Evolutionary conservation across 2,888 invertebrate species (phyloP).

Genomic region (Spialia ferax): DNA sequence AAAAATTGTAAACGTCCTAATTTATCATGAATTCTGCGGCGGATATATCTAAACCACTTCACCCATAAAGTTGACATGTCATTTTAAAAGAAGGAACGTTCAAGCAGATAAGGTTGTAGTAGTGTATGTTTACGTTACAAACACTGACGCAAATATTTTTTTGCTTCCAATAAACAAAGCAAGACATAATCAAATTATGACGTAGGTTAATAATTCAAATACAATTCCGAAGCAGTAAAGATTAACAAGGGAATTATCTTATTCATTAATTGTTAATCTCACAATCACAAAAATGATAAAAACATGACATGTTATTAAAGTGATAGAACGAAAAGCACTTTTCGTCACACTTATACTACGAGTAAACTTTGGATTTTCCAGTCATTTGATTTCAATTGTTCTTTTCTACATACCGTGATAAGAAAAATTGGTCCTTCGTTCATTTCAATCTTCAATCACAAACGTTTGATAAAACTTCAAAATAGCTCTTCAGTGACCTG

Average conservation of each 20-base stretch:
- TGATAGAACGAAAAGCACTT: background rate
- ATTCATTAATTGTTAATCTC: background rate
- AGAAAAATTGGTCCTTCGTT: slow-evolving; percentile 27
- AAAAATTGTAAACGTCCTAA: no score
- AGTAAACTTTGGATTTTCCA: background rate
- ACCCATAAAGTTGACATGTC: no score
- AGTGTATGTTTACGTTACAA: no score
- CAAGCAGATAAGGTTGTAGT: no score
- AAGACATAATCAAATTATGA: background rate
- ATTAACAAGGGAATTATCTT: slow-evolving; percentile 10
- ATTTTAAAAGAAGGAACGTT: no score
- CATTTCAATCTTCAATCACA: slow-evolving; percentile 12
- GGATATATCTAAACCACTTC: no score
- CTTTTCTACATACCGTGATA: slow-evolving; percentile 15
- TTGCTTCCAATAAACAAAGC: background rate
- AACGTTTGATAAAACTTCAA: background rate
- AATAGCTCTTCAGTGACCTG: background rate
- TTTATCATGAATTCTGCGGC: no score
- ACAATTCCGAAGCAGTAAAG: background rate
- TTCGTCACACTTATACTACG: no score
- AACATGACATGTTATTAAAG: background rate
- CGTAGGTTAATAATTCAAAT: background rate
- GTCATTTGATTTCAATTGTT: background rate
- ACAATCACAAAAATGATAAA: no score
- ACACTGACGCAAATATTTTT: background rate